Evolutionary conservation across 2,797 vertebrate genomes (phyloP), one percentile per base, ranked within the genome.

Genomic region (Synanceia verrucosa): DNA sequence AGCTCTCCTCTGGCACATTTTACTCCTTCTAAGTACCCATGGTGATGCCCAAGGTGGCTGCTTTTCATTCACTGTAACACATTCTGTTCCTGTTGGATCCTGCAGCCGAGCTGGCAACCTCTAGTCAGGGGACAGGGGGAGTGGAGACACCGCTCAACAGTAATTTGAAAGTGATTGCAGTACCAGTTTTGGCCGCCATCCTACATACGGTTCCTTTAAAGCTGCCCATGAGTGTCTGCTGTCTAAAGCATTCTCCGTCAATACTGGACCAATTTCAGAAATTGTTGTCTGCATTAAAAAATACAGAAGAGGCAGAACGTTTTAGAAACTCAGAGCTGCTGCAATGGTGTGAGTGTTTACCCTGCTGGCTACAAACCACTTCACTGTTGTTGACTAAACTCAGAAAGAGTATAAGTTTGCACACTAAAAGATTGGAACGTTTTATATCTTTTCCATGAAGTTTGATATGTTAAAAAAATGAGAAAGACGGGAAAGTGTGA

Each of bases 301-400:
- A 41, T 41, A 41, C 37, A 41, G 37, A 41, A 6, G 16, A 41
- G 12, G 39, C 14, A 43, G 7, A 65, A 73, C 31, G 19, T 65
- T 53, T 74, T n/a, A 65, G 34, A 48, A 65, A 69, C 11, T 39
- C 37, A 51, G 67, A 73, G 43, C 71, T 59, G 44, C 41, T 56
- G 39, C 36, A 10, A 14, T 19, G 36, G 53, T 43, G 53, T 36
- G 31, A 51, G 23, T 41, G 56, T 61, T 69, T 46, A 39, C 52
- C 4, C 1, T 10, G 36, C 24, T 62, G 60, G 50, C 53, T 48
- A 26, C 39, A 55, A 11, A 34, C 26, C 36, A 13, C 33, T 44
- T 28, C 18, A 11, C 64, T 68, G 48, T 53, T 55, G 23, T 53
- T 24, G 1, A 33, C 41, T 53, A 23, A 44, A 29, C 50, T 64